phyloP scores from a whole-genome alignment of 1,140 invertebrate genomes.

The Hycleus cichorii region DNA sequence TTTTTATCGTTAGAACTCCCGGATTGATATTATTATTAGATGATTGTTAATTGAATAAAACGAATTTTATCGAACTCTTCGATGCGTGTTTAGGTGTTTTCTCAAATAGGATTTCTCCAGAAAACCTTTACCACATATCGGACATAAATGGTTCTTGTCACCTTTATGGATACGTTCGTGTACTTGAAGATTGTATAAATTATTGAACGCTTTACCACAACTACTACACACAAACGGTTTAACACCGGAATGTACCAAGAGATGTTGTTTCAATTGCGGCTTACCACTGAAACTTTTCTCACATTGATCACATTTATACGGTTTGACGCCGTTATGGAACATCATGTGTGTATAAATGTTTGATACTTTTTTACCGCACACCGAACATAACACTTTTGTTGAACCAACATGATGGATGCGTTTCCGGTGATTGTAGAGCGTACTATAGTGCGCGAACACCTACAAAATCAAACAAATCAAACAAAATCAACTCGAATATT shows the following conservation, averaged over 20 bases:
- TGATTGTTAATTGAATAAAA: background rate
- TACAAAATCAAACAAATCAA: too few species aligned
- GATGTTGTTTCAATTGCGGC: conserved; percentile 56
- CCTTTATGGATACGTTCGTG: conserved; percentile 28
- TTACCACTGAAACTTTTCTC: conserved; percentile 60
- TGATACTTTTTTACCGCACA: conserved; percentile 21
- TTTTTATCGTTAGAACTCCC: conserved; percentile 18
- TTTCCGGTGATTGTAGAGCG: conserved; percentile 21
- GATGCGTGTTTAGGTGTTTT: conserved; percentile 26
- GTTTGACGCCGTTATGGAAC: conserved; percentile 64
- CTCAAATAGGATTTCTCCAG: conserved; percentile 27
- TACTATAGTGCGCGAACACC: conserved; percentile 16
- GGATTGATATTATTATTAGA: too few species aligned
- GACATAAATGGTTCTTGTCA: conserved; percentile 24
- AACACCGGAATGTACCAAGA: conserved; percentile 53
- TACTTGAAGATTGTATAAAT: conserved; percentile 27
- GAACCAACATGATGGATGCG: conserved; percentile 19
- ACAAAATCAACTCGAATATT: too few species aligned
- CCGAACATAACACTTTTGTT: conserved; percentile 21
- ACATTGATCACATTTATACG: conserved; percentile 67
- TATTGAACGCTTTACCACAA: conserved; percentile 48
- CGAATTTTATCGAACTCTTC: background rate
- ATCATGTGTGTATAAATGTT: conserved; percentile 52
- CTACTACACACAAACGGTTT: conserved; percentile 58
- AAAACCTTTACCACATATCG: conserved; percentile 24